Evolutionary conservation across 2,888 invertebrate species (phyloP), one percentile per base, ranked within the genome.

Genomic region (Hypena proboscidalis): DNA sequence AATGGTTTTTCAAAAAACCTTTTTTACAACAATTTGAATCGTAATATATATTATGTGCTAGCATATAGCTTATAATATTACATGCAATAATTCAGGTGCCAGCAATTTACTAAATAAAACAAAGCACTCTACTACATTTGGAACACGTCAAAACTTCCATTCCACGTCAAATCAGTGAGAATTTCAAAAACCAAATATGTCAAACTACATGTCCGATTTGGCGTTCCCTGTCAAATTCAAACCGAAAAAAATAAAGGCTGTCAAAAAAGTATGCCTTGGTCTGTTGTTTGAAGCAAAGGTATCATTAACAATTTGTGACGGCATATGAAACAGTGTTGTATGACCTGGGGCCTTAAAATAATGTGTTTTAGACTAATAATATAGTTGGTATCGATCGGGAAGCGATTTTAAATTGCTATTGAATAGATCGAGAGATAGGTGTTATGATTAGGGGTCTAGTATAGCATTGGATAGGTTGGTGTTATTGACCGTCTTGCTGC

Each of bases 231-330:
- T 27, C 26, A 27, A 27, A 27, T 3, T n/a, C 5, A n/a, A n/a
- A 14, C 2, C 14, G 10, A 21, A 21, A 21, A 11, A 21, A 14
- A 13, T 22, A 5, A 33, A 33, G 23, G 33, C 33, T 22, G 33
- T 22, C 22, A 13, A 30, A 13, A 30, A 2, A 20, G 14, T 13
- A 20, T 23, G 6, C 33, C 23, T 14, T 37, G 29, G 22, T 10
- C 27, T 25, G 17, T 34, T 17, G 27, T 29, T 17, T 17, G 17
- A n/a, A n/a, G n/a, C n/a, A n/a, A 33, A 22, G n/a, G 21, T 41
- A 30, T 35, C 19, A 42, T 42, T 35, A 42, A 9, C 23, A 19
- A 42, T 31, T 31, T 20, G 42, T 30, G 19, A 23, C n/a, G 30
- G 13, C 25, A 20, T 9, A 7, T 8, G 3, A 14, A 5, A n/a